phyloP scores from a whole-genome alignment of 2,113 vertebrate genomes.

The Pygoscelis antarcticus region DNA sequence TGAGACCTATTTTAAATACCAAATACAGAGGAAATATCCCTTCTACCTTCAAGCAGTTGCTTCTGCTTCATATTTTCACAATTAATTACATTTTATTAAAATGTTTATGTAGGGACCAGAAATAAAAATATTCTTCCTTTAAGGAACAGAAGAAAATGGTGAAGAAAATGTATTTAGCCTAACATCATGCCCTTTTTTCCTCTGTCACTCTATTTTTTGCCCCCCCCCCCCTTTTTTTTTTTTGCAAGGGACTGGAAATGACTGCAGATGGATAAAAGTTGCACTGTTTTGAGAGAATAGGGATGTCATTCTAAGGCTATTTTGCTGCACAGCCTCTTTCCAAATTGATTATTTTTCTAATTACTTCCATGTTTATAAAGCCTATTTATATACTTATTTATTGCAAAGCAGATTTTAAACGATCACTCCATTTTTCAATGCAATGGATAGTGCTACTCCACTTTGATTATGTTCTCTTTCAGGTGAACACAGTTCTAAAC shows the following conservation, averaged over 20 bases:
- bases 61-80: slow-evolving; percentile 25
- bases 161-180: not conserved
- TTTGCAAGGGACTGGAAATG: not conserved
- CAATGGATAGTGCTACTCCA: not conserved
- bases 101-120: not conserved
- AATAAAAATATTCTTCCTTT: not conserved
- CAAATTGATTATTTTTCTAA: not conserved
- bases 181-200: not conserved
- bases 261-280: not conserved
- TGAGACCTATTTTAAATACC: slow-evolving; percentile 6
- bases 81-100: slow-evolving; percentile 19
- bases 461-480: not conserved
- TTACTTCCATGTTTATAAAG: not conserved
- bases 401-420: not conserved
- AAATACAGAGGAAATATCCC: not conserved
- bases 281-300: not conserved
- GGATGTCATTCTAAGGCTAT: not conserved
- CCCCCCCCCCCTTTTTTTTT: not conserved
- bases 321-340: not conserved
- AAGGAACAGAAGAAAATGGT: not conserved
- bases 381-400: not conserved
- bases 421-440: not conserved
- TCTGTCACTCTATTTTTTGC: too few species aligned
- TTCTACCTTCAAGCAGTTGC: slow-evolving; percentile 5
- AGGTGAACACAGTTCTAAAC: not conserved